These are phyloP conservation scores for Drosophila mercatorum DNA, from an alignment of 2,888 invertebrate species.

Conservation along the genomic window DNA sequence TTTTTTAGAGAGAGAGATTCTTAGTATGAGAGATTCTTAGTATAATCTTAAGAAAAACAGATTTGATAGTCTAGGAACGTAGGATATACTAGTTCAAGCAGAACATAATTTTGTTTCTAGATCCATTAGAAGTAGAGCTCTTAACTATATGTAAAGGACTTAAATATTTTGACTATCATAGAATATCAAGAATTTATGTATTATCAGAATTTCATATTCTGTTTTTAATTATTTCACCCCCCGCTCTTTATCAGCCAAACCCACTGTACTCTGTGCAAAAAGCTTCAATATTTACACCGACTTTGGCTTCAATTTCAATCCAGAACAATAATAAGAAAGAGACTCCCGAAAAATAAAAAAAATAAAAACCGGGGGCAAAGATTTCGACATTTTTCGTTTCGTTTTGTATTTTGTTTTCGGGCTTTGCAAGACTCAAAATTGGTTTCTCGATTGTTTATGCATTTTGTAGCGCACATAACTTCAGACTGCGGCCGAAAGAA, in stretches of 20 bases:
- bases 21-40: no score
- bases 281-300: slow-evolving; percentile 61
- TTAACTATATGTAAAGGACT: no score
- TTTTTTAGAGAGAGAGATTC: no score
- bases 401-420: slow-evolving; percentile 14
- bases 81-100: no score
- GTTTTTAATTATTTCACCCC: not conserved
- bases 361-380: slow-evolving; percentile 54
- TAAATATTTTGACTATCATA: no score
- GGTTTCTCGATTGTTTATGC: slow-evolving; percentile 77
- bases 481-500: slow-evolving; percentile 21
- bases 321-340: slow-evolving; percentile 61
- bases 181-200: no score
- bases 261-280: slow-evolving; percentile 54
- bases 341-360: slow-evolving; percentile 23
- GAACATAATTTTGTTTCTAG: no score
- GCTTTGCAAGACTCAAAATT: slow-evolving; percentile 51
- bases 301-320: slow-evolving; percentile 54
- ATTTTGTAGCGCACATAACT: slow-evolving; percentile 66
- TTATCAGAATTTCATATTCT: not conserved
- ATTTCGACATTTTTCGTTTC: slow-evolving; percentile 46
- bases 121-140: no score
- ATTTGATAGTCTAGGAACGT: no score
- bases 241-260: not conserved
- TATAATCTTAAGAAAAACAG: no score